phyloP scores from a whole-genome alignment of 2,888 invertebrate species.

The Aethes cnicana region DNA sequence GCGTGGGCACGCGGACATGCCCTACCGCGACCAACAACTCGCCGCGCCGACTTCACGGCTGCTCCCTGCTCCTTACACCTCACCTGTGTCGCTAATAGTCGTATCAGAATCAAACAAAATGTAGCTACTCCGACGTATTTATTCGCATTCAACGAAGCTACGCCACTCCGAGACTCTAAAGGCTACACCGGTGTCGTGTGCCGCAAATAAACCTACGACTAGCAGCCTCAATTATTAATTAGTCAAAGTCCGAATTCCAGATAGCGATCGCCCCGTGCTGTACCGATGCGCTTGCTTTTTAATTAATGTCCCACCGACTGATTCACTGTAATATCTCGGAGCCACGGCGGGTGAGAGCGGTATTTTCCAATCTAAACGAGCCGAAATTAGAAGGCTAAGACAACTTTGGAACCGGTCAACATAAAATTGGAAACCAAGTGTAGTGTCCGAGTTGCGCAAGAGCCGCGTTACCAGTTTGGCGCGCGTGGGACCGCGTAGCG shows the following conservation, averaged over 20 bases:
- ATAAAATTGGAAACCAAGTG: conserved; percentile 82
- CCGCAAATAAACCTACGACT: conserved; percentile 6
- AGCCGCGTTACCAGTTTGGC: conserved; percentile 73
- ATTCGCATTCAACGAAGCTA: too few species aligned
- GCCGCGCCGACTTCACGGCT: neutral
- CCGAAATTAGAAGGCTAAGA: conserved; percentile 81
- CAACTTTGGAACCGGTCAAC: conserved; percentile 80
- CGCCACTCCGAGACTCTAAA: too few species aligned
- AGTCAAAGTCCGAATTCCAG: conserved; percentile 18
- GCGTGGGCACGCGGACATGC: conserved; percentile 33
- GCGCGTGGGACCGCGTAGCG: conserved; percentile 73
- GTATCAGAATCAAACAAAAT: conserved; percentile 5
- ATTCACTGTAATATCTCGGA: conserved; percentile 25
- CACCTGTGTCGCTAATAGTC: conserved; percentile 8
- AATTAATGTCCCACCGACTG: conserved; percentile 17
- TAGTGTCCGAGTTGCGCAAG: conserved; percentile 77
- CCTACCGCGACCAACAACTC: conserved; percentile 38
- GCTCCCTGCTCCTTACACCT: too few species aligned
- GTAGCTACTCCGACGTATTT: too few species aligned
- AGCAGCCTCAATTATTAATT: conserved; percentile 26
- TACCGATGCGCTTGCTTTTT: conserved; percentile 7
- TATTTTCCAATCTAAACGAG: conserved; percentile 80
- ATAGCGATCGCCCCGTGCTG: conserved; percentile 7
- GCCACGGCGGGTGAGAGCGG: conserved; percentile 39
- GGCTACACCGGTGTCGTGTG: conserved; percentile 17